Conservation (phyloP, 1,140 invertebrate species). For the Drosophila nikananu region DNA sequence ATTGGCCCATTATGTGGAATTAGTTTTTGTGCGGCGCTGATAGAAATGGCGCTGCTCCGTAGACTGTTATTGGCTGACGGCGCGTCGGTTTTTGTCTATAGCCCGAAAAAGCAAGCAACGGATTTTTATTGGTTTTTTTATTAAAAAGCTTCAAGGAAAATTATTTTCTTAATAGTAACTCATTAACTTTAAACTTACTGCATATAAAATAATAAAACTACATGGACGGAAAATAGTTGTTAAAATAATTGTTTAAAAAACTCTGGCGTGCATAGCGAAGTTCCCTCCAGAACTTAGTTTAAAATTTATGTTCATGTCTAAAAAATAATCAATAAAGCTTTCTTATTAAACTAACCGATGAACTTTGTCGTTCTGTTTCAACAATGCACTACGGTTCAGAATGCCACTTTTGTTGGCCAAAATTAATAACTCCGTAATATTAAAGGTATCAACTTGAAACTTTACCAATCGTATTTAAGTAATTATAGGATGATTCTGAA, state of each 20-base stretch:
- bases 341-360: background rate
- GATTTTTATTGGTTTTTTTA: background rate
- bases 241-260: too few relatives aligned
- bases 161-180: background rate
- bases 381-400: too few relatives aligned
- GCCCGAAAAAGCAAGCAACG: slow-evolving; percentile 23
- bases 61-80: slow-evolving; percentile 69
- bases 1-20: slow-evolving; percentile 80
- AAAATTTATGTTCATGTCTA: background rate
- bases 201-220: too few relatives aligned
- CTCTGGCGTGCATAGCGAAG: accelerated
- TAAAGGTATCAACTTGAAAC: too few relatives aligned
- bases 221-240: background rate
- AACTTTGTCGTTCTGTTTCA: too few relatives aligned
- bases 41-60: slow-evolving; percentile 71
- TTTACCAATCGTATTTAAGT: too few relatives aligned
- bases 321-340: background rate
- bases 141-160: background rate
- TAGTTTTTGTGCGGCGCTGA: slow-evolving; percentile 64
- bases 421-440: too few relatives aligned
- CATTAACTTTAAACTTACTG: background rate
- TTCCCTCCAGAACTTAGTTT: background rate
- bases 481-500: too few relatives aligned
- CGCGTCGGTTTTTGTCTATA: background rate
- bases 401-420: too few relatives aligned